Evolutionary conservation across 37 sponge, comb jelly and placozoan genomes (phyloP), one percentile per base, ranked within the genome.

Genomic region (Haliclona indistincta): DNA sequence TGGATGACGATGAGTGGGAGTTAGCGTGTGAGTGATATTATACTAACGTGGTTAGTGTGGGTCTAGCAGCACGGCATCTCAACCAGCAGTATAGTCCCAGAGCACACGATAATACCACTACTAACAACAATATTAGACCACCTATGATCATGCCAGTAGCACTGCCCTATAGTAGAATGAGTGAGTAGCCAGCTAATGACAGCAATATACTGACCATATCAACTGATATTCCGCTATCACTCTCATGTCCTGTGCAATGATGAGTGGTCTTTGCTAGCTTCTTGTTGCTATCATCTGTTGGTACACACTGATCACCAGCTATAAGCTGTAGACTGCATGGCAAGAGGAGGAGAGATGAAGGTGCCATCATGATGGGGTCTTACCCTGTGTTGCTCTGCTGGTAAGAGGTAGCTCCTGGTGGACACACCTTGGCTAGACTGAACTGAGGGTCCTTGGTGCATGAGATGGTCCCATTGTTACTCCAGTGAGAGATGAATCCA

Each of bases 231-330:
- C 83, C 83, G 0, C 75, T 32, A 28, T 67, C 51, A 38, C 42
- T 17, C 44, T 83, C 76, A 56, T 83, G 68, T 6, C 76, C 76
- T 36, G 76, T 68, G 38, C 83, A 83, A 26, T 8, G 61, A 7
- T n/a, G n/a, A 25, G 41, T 47, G 0, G 26, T 15, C 26, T 56
- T 68, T 62, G 74, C 19, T 0, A 83, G 70, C 63, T 73, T 4
- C 63, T 65, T 36, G n/a, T n/a, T n/a, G 33, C 69, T 75, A 0
- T 55, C 61, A 1, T 3, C 45, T 30, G 68, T 75, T 3, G 42
- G 10, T 29, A 56, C 20, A 75, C 83, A 83, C 37, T 37, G 34
- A 36, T 83, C 83, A 36, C 83, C 83, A 56, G 83, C 58, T 20
- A 83, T 75, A 36, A 83, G 70, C 33, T 68, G 64, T 19, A 68